Evolutionary conservation across 2,797 vertebrate genomes (phyloP).

Genomic region (Melanotaenia parkinsoni): DNA sequence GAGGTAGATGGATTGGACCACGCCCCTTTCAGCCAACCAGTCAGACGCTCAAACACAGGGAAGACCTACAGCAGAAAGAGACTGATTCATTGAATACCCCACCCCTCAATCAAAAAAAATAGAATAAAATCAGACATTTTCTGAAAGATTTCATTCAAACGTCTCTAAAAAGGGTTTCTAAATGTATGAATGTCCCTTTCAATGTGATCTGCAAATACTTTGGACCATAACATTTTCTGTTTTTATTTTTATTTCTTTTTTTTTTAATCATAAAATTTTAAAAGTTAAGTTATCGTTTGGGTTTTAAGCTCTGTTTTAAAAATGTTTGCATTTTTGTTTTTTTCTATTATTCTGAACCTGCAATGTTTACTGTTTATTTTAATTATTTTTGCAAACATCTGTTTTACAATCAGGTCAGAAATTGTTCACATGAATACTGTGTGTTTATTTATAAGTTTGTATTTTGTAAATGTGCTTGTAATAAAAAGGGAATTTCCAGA

Average conservation of each 20-base stretch:
- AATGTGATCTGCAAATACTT: conserved; percentile 12
- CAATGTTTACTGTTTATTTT: conserved; percentile 5
- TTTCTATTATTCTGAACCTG: background rate
- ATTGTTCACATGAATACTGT: conserved; percentile 31
- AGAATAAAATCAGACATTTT: background rate
- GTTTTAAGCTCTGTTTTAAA: conserved; percentile 6
- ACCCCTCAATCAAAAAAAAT: too few species aligned
- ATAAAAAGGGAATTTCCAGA: conserved; percentile 34
- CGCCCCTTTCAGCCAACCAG: conserved; percentile 79
- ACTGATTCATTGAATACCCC: conserved; percentile 75
- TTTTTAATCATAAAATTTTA: conserved; percentile 17
- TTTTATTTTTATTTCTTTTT: background rate
- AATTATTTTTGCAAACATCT: background rate
- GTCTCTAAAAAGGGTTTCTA: conserved; percentile 4
- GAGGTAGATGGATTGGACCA: conserved; percentile 35
- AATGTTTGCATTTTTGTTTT: conserved; percentile 10
- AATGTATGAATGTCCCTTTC: conserved; percentile 28
- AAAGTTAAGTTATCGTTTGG: background rate
- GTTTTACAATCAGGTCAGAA: conserved; percentile 47
- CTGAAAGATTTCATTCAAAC: conserved; percentile 34
- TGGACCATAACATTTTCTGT: background rate
- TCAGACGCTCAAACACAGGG: conserved; percentile 61
- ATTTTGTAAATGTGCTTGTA: conserved; percentile 28
- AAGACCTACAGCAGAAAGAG: conserved; percentile 90
- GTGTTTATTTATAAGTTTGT: conserved; percentile 60